Evolutionary conservation across 2,113 vertebrate species (phyloP).

Genomic region (Spea bombifrons): DNA sequence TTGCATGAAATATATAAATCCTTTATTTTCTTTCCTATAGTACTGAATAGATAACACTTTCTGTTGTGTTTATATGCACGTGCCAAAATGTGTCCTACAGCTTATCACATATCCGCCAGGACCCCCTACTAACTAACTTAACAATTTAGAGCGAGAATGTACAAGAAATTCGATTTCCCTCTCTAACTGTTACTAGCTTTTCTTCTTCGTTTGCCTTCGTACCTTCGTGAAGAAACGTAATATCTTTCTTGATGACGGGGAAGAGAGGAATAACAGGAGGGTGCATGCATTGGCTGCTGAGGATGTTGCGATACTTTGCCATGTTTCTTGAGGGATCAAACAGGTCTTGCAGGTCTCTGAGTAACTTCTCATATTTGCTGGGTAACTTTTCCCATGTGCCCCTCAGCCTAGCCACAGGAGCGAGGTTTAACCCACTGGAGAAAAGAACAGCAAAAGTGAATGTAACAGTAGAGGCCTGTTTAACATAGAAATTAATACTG

Average conservation of each 20-base stretch:
- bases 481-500: too few species aligned
- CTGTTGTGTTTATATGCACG: too few species aligned
- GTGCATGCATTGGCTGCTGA: constrained; percentile 96
- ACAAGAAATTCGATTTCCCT: too few species aligned
- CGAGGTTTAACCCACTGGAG: constrained; percentile 87
- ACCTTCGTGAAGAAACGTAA: constrained; percentile 98
- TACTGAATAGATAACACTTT: too few species aligned
- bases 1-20: too few species aligned
- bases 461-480: too few species aligned
- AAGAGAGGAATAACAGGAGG: constrained; percentile 96
- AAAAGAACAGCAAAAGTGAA: not conserved
- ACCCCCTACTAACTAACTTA: too few species aligned
- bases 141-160: too few species aligned
- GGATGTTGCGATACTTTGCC: constrained; percentile 94
- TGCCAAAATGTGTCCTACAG: too few species aligned
- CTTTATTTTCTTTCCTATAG: too few species aligned
- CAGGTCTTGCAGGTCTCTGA: constrained; percentile 91
- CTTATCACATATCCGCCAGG: too few species aligned
- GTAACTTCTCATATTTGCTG: constrained; percentile 94
- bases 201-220: constrained; percentile 27
- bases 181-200: not conserved
- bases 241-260: constrained; percentile 96
- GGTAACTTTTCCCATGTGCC: constrained; percentile 94
- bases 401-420: constrained; percentile 85
- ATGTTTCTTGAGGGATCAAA: constrained; percentile 97